phyloP scores from a whole-genome alignment of 1,140 invertebrate genomes.

The Drosophila obscura region DNA sequence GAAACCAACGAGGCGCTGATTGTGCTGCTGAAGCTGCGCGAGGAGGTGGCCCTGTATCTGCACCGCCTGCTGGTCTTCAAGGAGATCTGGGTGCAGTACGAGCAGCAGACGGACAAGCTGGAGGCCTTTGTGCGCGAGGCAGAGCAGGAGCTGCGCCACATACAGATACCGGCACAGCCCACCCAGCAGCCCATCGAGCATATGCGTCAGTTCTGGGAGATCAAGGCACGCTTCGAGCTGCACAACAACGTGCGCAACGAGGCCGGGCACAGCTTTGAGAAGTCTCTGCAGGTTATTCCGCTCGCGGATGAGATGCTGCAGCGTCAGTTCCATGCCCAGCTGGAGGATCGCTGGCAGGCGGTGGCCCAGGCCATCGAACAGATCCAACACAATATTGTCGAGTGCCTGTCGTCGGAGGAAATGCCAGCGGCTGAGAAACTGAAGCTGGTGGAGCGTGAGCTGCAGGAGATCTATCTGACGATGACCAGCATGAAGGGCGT shows the following conservation, averaged over 20 bases:
- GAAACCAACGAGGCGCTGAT: slow-evolving; percentile 88
- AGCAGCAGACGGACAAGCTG: slow-evolving; percentile 88
- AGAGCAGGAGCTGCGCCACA: slow-evolving; percentile 86
- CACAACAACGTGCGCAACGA: slow-evolving; percentile 91
- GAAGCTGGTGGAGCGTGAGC: slow-evolving; percentile 88
- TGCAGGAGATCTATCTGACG: slow-evolving; percentile 88
- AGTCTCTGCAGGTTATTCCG: slow-evolving; percentile 90
- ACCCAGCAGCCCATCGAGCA: slow-evolving; percentile 87
- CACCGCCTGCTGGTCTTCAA: slow-evolving; percentile 89
- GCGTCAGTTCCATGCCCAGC: slow-evolving; percentile 89
- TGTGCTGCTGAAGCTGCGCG: slow-evolving; percentile 88
- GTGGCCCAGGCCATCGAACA: slow-evolving; percentile 87
- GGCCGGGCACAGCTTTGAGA: slow-evolving; percentile 89
- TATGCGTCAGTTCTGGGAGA: slow-evolving; percentile 93
- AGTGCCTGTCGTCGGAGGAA: slow-evolving; percentile 88
- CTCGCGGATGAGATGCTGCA: slow-evolving; percentile 92
- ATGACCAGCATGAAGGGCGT: slow-evolving; percentile 89
- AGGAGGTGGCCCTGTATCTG: slow-evolving; percentile 89
- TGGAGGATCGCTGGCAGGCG: slow-evolving; percentile 90
- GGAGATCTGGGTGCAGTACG: slow-evolving; percentile 90
- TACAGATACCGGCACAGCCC: slow-evolving; percentile 85
- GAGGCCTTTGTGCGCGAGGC: slow-evolving; percentile 90
- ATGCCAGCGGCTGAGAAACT: slow-evolving; percentile 89
- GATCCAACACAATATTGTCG: slow-evolving; percentile 88
- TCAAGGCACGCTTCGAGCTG: slow-evolving; percentile 94